Conservation (phyloP, 1,140 invertebrate species). For the Rhagoletis pomonella region DNA sequence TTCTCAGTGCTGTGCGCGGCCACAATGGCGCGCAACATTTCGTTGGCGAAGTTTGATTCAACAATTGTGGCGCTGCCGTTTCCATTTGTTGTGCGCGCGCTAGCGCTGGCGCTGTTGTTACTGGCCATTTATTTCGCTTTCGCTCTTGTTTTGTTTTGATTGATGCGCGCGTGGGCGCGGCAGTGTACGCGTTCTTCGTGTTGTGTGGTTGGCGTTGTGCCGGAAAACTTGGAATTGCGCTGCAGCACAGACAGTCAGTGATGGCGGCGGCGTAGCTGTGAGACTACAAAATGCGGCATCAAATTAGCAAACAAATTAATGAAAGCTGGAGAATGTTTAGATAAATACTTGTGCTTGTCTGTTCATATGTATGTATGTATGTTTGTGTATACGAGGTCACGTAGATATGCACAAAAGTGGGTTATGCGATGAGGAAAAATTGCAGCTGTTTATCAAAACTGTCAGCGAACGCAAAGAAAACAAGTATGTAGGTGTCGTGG, state of each 20-base stretch:
- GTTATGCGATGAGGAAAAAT: slow-evolving; percentile 16
- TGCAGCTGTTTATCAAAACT: slow-evolving; percentile 42
- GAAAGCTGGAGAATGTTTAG: neutral
- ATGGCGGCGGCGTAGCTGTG: neutral
- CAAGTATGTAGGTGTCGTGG: neutral
- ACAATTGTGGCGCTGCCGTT: neutral
- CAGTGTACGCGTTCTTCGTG: neutral
- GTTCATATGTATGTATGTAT: neutral
- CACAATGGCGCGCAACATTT: neutral
- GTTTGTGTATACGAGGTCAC: neutral
- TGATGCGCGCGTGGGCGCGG: slow-evolving; percentile 5
- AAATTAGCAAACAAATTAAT: slow-evolving; percentile 38
- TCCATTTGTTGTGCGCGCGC: neutral
- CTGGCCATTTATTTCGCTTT: slow-evolving; percentile 19
- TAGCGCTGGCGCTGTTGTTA: slow-evolving; percentile 20
- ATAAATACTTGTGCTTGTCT: neutral
- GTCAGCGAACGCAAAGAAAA: slow-evolving; percentile 10
- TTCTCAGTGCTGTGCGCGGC: slow-evolving; percentile 60
- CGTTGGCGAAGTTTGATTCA: neutral
- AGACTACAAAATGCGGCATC: slow-evolving; percentile 20
- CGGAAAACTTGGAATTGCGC: slow-evolving; percentile 23
- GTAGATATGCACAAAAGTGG: neutral
- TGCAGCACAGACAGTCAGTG: neutral
- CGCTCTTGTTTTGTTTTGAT: neutral
- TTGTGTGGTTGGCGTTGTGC: slow-evolving; percentile 30